Evolutionary conservation across 1,140 invertebrate genomes (phyloP).

Genomic region (Bombus consobrinus): DNA sequence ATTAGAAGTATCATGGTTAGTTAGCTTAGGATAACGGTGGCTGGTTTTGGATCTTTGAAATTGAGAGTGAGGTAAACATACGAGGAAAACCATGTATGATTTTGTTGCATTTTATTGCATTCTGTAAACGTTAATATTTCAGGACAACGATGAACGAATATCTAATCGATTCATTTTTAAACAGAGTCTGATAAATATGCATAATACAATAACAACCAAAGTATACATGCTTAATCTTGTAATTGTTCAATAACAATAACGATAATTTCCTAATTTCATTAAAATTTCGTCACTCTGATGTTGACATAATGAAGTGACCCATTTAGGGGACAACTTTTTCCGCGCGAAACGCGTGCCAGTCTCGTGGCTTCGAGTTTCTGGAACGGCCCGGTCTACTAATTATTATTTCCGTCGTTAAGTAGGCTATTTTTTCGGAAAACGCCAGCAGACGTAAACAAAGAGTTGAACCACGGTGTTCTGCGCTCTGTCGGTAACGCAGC

Average conservation of each 20-base stretch:
- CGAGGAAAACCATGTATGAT: not conserved
- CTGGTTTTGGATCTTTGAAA: not conserved
- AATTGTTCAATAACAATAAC: not conserved
- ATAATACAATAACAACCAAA: no score
- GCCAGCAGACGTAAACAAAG: slow-evolving; percentile 64
- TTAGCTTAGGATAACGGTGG: not conserved
- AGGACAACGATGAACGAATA: not conserved
- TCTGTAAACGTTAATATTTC: not conserved
- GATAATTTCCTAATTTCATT: not conserved
- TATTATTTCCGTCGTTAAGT: slow-evolving; percentile 73
- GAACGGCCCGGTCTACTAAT: slow-evolving; percentile 56
- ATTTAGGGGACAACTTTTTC: slow-evolving; percentile 1
- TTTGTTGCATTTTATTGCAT: not conserved
- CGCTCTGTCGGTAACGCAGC: slow-evolving; percentile 64
- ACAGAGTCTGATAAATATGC: no score
- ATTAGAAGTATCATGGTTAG: not conserved
- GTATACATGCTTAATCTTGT: no score
- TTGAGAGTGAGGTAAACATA: not conserved
- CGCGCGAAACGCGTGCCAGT: slow-evolving; percentile 50
- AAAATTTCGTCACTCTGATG: not conserved
- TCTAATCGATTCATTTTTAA: no score
- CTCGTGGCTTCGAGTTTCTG: slow-evolving; percentile 50
- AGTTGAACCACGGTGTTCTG: slow-evolving; percentile 64
- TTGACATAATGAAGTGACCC: not conserved
- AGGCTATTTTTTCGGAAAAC: slow-evolving; percentile 68